Conservation (phyloP, 1,140 invertebrate genomes). For the Neotoxoptera formosana region DNA sequence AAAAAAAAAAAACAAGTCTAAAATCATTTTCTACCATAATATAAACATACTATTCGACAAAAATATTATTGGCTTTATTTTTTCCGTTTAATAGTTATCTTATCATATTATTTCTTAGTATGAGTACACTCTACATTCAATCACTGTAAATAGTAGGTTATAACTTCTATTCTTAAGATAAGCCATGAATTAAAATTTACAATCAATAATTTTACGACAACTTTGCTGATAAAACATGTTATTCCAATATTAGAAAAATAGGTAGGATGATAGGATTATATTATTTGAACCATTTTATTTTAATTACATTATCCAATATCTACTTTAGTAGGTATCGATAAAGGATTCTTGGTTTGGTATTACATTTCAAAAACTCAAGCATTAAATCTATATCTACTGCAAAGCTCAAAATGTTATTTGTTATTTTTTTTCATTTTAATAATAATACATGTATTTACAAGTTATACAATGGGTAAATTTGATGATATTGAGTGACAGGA, state of each 20-base stretch:
- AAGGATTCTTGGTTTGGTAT: neutral
- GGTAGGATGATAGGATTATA: neutral
- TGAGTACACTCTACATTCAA: neutral
- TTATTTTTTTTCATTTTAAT: too few relatives aligned
- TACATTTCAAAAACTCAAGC: neutral
- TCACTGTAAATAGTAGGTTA: neutral
- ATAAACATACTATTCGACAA: neutral
- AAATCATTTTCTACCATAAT: too few relatives aligned
- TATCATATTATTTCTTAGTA: neutral
- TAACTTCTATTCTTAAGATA: neutral
- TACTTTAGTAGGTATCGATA: neutral
- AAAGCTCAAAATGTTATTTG: neutral
- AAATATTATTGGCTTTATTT: neutral
- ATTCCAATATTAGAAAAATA: neutral
- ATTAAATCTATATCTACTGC: neutral
- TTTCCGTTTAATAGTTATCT: neutral
- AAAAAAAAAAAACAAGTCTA: neutral
- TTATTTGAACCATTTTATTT: neutral
- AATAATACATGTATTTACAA: too few relatives aligned
- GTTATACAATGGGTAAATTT: too few relatives aligned
- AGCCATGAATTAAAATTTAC: neutral
- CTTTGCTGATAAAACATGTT: neutral
- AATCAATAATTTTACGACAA: neutral
- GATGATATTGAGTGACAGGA: too few relatives aligned
- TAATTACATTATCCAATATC: neutral